Conservation (phyloP, 2,888 invertebrate genomes). For the Oscheius sp. region DNA sequence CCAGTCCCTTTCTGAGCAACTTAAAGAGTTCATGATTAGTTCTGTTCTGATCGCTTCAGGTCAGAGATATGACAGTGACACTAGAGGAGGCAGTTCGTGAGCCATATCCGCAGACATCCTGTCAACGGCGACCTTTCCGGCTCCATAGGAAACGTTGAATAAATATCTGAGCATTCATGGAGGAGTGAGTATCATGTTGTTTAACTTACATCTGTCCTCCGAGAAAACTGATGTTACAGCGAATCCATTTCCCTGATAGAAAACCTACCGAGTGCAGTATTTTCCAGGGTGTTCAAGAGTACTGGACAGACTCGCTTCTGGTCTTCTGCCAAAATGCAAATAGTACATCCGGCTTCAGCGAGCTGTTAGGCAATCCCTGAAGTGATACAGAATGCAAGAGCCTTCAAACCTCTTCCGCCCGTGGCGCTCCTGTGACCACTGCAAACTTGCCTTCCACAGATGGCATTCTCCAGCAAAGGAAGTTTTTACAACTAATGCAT, state of each 20-base stretch:
- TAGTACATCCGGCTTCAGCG: slow-evolving; percentile 28
- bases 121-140: slow-evolving; percentile 75
- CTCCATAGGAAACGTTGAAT: slow-evolving; percentile 75
- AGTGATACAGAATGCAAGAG: not conserved
- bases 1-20: slow-evolving; percentile 43
- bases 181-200: no score
- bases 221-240: slow-evolving; percentile 51
- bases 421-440: slow-evolving; percentile 35
- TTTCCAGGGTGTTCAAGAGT: slow-evolving; percentile 7
- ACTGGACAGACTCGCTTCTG: slow-evolving; percentile 12
- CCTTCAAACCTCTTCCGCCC: slow-evolving; percentile 16
- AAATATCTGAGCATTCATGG: slow-evolving; percentile 66
- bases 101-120: slow-evolving; percentile 76
- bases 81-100: slow-evolving; percentile 72
- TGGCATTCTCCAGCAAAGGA: slow-evolving; percentile 5
- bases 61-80: slow-evolving; percentile 75
- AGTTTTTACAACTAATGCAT: no score
- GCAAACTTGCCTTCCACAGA: slow-evolving; percentile 33
- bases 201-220: slow-evolving; percentile 36
- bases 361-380: slow-evolving; percentile 36
- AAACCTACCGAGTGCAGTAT: slow-evolving; percentile 67
- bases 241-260: slow-evolving; percentile 41
- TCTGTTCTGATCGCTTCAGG: slow-evolving; percentile 74
- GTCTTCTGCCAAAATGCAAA: slow-evolving; percentile 32
- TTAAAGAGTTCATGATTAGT: slow-evolving; percentile 36